These are phyloP conservation scores for Pseudomyrmex concolor DNA, from an alignment of 1,140 invertebrate genomes.

Conservation along the genomic window DNA sequence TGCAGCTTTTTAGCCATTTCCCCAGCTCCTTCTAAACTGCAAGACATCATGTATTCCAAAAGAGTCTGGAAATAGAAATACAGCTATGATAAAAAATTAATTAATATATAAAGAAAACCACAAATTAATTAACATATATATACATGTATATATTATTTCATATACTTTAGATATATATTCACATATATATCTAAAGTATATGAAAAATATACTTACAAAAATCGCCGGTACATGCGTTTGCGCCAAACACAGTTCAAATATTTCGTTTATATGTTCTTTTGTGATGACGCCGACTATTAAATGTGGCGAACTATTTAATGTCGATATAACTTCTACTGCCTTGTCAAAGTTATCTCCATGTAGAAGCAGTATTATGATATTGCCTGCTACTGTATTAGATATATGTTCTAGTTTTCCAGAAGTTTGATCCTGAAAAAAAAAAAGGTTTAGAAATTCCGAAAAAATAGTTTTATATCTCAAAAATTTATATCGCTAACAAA, in stretches of 20 bases:
- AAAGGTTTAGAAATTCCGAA: not conserved
- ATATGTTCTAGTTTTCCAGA: not conserved
- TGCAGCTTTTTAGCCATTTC: conserved; percentile 66
- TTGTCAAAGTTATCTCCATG: conserved; percentile 68
- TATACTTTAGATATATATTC: too few relatives aligned
- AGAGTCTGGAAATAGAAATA: conserved; percentile 38
- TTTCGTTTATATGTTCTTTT: conserved; percentile 45
- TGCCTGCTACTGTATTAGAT: conserved; percentile 14
- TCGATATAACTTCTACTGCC: conserved; percentile 63
- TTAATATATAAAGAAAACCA: too few relatives aligned
- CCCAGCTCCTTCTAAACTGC: conserved; percentile 39
- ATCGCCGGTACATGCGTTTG: conserved; percentile 53
- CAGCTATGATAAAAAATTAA: not conserved
- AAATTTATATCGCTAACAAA: conserved; percentile 25
- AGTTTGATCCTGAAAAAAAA: conserved; percentile 25
- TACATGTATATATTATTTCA: too few relatives aligned
- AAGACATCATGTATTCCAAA: conserved; percentile 40
- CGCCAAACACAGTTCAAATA: conserved; percentile 72
- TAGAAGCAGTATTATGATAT: conserved; percentile 69
- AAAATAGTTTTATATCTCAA: conserved; percentile 5
- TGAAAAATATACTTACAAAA: conserved; percentile 70
- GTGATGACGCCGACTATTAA: conserved; percentile 60
- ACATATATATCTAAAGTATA: not conserved
- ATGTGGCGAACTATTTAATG: conserved; percentile 24
- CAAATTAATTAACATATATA: too few relatives aligned